Evolutionary conservation across 1,140 invertebrate genomes (phyloP).

Genomic region (Tribolium madens): DNA sequence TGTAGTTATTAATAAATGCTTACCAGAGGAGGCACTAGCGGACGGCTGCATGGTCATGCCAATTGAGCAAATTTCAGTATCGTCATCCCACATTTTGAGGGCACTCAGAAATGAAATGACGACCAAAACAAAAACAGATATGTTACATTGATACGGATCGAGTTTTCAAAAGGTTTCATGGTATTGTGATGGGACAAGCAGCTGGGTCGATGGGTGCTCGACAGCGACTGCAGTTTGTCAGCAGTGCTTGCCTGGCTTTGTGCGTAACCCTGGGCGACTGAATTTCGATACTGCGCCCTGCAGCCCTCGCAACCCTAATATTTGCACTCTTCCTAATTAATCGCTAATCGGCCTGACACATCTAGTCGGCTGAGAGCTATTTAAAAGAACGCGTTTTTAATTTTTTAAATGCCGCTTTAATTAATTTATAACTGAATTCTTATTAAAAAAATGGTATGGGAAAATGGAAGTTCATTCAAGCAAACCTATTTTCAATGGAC

Average conservation of each 20-base stretch:
- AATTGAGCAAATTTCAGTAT: conserved; percentile 78
- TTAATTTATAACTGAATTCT: no score
- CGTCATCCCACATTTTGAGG: conserved; percentile 67
- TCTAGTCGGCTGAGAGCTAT: background rate
- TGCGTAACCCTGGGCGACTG: conserved; percentile 52
- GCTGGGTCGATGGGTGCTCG: conserved; percentile 25
- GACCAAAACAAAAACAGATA: background rate
- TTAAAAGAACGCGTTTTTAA: no score
- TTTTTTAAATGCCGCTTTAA: no score
- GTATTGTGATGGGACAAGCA: background rate
- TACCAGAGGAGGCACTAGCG: conserved; percentile 76
- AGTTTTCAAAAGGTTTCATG: conserved; percentile 5
- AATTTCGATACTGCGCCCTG: background rate
- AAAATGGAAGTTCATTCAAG: no score
- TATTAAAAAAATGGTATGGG: no score
- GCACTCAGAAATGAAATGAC: conserved; percentile 1
- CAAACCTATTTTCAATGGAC: no score
- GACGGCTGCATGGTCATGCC: conserved; percentile 78
- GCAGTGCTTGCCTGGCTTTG: conserved; percentile 41
- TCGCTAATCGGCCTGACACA: background rate
- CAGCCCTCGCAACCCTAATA: background rate
- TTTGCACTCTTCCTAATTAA: background rate
- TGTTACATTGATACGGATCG: background rate
- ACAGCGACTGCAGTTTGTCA: conserved; percentile 47
- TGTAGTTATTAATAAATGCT: conserved; percentile 55